A percentile compares a stretch with the other conserved stretches of the same genome.
Conservation (phyloP, 2,113 vertebrate genomes). For the Pandion haliaetus region DNA sequence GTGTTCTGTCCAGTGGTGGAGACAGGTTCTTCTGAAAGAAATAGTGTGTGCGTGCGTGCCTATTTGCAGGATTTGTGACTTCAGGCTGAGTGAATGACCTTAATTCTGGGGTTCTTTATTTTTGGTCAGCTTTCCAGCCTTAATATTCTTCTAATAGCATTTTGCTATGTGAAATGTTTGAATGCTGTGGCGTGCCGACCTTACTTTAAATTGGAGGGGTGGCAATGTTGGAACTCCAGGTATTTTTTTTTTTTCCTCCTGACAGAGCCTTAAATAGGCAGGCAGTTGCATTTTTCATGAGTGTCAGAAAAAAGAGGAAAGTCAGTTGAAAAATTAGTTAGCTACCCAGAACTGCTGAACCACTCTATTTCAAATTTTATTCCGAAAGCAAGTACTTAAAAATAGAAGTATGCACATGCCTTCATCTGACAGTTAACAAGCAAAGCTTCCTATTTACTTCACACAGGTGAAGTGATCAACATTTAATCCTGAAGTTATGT, state of each 20-base stretch:
- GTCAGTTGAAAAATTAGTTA: neutral
- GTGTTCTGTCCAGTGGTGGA: neutral
- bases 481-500: neutral
- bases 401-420: neutral
- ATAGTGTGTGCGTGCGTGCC: rapidly evolving
- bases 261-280: neutral
- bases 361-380: rapidly evolving
- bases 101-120: neutral
- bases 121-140: neutral
- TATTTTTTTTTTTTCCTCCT: neutral
- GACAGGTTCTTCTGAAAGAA: neutral
- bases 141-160: rapidly evolving
- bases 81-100: neutral
- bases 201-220: neutral
- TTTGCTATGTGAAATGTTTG: rapidly evolving
- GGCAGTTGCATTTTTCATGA: neutral
- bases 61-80: too few relatives aligned
- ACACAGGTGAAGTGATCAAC: rapidly evolving
- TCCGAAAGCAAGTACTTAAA: neutral
- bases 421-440: neutral
- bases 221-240: neutral
- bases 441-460: neutral
- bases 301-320: neutral
- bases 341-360: neutral
- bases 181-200: neutral